Percentiles rank a stretch among this genome's conserved stretches.
Evolutionary conservation across 2,113 vertebrate species (phyloP).

Genomic region (Mungos mungo): DNA sequence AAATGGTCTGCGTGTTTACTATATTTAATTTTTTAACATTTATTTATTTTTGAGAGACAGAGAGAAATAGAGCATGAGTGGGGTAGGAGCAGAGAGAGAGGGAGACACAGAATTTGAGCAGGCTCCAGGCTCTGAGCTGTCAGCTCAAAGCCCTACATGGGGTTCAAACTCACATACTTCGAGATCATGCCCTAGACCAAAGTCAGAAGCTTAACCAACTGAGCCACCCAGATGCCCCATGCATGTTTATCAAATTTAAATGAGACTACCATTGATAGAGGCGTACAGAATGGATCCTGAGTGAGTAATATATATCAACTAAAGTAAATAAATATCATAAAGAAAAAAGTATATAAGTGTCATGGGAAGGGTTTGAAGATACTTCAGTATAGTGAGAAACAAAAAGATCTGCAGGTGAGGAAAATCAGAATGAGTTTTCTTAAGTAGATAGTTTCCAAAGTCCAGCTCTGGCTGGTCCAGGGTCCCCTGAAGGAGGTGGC

Average conservation of each 20-base stretch:
- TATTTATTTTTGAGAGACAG: too few species aligned
- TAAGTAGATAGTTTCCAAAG: not conserved
- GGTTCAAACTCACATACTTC: rapidly evolving
- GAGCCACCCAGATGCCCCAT: too few species aligned
- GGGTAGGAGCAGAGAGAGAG: too few species aligned
- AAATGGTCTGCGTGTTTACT: not conserved
- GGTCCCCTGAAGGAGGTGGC: too few species aligned
- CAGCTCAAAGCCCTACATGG: too few species aligned
- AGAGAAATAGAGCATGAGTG: too few species aligned
- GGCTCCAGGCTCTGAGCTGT: too few species aligned
- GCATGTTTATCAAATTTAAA: not conserved
- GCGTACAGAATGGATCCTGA: not conserved
- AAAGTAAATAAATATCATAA: not conserved
- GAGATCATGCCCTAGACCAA: too few species aligned
- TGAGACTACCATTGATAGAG: not conserved
- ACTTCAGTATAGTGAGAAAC: not conserved
- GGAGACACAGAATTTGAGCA: too few species aligned
- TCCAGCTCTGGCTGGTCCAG: too few species aligned
- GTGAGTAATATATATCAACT: not conserved
- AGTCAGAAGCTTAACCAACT: too few species aligned
- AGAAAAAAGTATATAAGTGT: not conserved
- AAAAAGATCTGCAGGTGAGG: not conserved
- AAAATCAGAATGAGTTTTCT: not conserved
- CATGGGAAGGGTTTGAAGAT: not conserved
- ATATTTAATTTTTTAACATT: not conserved